phyloP scores from a whole-genome alignment of 2,888 invertebrate genomes.

The Helleia helle region DNA sequence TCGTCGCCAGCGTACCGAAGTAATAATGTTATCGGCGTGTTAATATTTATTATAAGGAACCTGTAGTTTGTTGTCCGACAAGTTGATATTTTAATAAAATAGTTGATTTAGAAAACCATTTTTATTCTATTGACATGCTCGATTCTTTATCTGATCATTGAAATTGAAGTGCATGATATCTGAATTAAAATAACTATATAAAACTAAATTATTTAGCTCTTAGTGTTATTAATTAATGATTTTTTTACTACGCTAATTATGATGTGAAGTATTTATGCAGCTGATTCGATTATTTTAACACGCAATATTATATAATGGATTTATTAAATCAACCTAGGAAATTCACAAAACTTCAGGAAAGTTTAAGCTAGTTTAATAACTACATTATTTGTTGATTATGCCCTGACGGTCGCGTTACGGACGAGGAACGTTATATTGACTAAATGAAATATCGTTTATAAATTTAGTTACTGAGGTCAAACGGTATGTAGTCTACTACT shows the following conservation, averaged over 20 bases:
- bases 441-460: no score
- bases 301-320: constrained; percentile 2
- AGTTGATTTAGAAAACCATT: constrained; percentile 67
- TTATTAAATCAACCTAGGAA: background rate
- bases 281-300: background rate
- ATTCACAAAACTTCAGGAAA: background rate
- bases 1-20: constrained; percentile 5
- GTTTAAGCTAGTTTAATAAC: background rate
- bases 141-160: constrained; percentile 60
- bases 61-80: constrained; percentile 70
- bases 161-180: constrained; percentile 59
- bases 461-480: no score
- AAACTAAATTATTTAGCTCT: constrained; percentile 48
- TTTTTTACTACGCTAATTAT: constrained; percentile 4
- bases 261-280: background rate
- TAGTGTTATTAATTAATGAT: constrained; percentile 29
- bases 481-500: no score
- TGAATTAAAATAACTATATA: constrained; percentile 39
- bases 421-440: no score
- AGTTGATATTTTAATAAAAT: constrained; percentile 67
- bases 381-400: no score
- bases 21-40: constrained; percentile 25
- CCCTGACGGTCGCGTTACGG: no score
- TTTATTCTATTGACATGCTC: constrained; percentile 71
- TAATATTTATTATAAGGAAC: constrained; percentile 57